A percentile compares a stretch with the other conserved stretches of the same genome.
phyloP scores from a whole-genome alignment of 2,113 vertebrate species.

The Nothocercus nigrocapillus region DNA sequence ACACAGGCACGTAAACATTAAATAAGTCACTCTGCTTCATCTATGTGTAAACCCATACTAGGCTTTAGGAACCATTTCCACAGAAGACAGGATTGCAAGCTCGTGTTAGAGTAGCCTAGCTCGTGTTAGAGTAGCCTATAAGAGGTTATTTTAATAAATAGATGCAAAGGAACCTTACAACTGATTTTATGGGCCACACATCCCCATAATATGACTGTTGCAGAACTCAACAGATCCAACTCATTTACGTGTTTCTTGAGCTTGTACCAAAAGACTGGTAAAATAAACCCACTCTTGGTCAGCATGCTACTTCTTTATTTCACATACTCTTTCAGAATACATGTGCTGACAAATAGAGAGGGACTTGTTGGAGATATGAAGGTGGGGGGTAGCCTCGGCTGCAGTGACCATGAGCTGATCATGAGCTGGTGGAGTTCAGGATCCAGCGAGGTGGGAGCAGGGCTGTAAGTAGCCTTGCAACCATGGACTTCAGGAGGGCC shows the following conservation, averaged over 20 bases:
- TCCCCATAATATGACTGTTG: not conserved
- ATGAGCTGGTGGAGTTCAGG: too few species aligned
- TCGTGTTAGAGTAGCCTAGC: not conserved
- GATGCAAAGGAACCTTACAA: not conserved
- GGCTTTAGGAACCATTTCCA: not conserved
- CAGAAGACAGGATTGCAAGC: accelerated
- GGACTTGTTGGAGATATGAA: too few species aligned
- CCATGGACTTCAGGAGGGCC: too few species aligned
- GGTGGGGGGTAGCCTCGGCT: too few species aligned
- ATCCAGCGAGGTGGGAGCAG: too few species aligned
- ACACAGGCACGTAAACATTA: not conserved
- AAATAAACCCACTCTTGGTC: not conserved
- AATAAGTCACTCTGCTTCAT: not conserved
- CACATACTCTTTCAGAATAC: not conserved
- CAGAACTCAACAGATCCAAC: not conserved
- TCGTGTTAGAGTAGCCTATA: not conserved
- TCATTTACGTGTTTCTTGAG: not conserved
- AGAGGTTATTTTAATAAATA: not conserved
- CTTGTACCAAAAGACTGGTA: not conserved
- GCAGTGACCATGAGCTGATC: too few species aligned
- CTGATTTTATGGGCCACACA: not conserved
- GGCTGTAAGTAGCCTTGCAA: too few species aligned
- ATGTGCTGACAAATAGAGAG: too few species aligned
- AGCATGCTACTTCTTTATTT: not conserved
- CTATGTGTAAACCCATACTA: not conserved